phyloP scores from a whole-genome alignment of 1,140 invertebrate genomes.

The Colletes gigas region DNA sequence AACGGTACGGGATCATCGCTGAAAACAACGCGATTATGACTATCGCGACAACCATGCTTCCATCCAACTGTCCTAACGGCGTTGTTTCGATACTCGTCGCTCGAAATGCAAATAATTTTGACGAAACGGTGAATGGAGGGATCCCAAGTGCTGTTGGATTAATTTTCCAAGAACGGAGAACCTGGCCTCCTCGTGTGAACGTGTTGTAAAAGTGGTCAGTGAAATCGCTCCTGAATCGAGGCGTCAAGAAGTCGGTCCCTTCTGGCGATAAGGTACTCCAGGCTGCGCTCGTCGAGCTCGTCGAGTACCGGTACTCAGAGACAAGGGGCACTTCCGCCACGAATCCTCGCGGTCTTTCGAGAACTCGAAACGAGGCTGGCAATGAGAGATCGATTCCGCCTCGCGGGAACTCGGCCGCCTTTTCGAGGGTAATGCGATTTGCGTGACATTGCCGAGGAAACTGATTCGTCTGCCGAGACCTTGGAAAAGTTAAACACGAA shows the following conservation, averaged over 20 bases:
- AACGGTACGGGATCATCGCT: too few species aligned
- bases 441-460: slow-evolving; percentile 6
- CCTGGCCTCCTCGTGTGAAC: neutral
- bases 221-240: slow-evolving; percentile 41
- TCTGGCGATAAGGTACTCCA: slow-evolving; percentile 54
- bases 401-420: neutral
- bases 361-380: slow-evolving; percentile 37
- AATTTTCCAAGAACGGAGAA: neutral
- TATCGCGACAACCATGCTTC: too few species aligned
- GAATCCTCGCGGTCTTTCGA: slow-evolving; percentile 36
- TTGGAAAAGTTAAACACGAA: neutral
- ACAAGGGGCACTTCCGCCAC: slow-evolving; percentile 43
- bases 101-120: too few species aligned
- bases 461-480: slow-evolving; percentile 3
- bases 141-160: neutral
- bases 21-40: too few species aligned
- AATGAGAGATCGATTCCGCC: slow-evolving; percentile 32
- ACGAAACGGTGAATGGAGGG: too few species aligned
- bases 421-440: slow-evolving; percentile 22
- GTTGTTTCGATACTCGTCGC: too few species aligned
- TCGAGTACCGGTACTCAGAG: slow-evolving; percentile 42
- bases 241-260: slow-evolving; percentile 50
- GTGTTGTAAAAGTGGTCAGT: slow-evolving; percentile 39
- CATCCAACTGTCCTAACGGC: too few species aligned
- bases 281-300: slow-evolving; percentile 44